Percentiles rank a stretch among this genome's conserved stretches.
Evolutionary conservation across 1,140 invertebrate species (phyloP).

Genomic region (Tribolium madens): DNA sequence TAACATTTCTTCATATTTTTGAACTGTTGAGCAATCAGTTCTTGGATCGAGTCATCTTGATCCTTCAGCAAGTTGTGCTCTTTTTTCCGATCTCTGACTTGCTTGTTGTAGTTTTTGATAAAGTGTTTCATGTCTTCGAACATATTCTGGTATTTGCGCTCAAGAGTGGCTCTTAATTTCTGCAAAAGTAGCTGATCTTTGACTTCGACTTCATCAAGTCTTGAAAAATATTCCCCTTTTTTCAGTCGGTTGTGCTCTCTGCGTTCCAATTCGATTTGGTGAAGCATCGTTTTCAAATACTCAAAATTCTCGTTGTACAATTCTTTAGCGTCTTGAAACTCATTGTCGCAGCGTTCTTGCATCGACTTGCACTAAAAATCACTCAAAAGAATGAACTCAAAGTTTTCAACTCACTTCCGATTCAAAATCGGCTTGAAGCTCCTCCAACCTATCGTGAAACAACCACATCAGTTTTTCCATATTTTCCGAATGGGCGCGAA

Average conservation of each 20-base stretch:
- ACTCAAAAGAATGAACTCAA: neutral
- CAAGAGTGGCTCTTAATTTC: constrained; percentile 51
- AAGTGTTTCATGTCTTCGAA: constrained; percentile 51
- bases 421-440: neutral
- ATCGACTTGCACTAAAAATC: constrained; percentile 42
- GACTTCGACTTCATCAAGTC: constrained; percentile 56
- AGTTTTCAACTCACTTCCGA: neutral
- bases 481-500: constrained; percentile 56
- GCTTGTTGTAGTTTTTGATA: constrained; percentile 48
- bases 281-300: constrained; percentile 60
- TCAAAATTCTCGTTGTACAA: constrained; percentile 50
- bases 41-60: constrained; percentile 55
- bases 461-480: constrained; percentile 54
- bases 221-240: constrained; percentile 58
- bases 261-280: constrained; percentile 53
- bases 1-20: constrained; percentile 50
- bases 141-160: constrained; percentile 50
- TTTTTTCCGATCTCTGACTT: constrained; percentile 52
- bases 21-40: constrained; percentile 51
- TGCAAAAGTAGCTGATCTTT: constrained; percentile 54
- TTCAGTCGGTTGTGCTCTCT: constrained; percentile 54
- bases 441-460: neutral
- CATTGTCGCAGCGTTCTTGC: constrained; percentile 41
- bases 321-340: constrained; percentile 41
- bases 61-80: constrained; percentile 49